phyloP scores from a whole-genome alignment of 2,888 invertebrate species.

The Microchrysa polita region DNA sequence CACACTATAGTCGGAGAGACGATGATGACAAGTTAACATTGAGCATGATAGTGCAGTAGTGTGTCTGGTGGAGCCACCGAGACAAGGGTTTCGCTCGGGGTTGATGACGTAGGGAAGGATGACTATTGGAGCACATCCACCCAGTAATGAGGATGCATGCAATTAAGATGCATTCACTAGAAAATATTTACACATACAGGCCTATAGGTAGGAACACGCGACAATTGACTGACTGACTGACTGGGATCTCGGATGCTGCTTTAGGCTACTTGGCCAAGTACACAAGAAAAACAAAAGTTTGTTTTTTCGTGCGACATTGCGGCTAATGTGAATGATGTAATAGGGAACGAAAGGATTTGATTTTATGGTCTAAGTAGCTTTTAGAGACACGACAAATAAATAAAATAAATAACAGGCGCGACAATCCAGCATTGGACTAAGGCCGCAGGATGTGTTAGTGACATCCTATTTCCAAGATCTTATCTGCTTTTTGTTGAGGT shows the following conservation, averaged over 20 bases:
- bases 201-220: background rate
- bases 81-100: background rate
- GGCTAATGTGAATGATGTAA: too few relatives aligned
- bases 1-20: constrained; percentile 19
- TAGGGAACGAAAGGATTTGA: too few relatives aligned
- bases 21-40: constrained; percentile 15
- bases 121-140: background rate
- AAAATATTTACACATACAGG: background rate
- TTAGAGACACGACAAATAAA: too few relatives aligned
- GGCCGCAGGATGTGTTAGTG: too few relatives aligned
- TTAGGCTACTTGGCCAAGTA: too few relatives aligned
- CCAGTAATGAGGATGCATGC: constrained; percentile 35
- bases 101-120: background rate
- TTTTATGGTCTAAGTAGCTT: too few relatives aligned
- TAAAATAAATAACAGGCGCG: too few relatives aligned
- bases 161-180: constrained; percentile 25
- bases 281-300: too few relatives aligned
- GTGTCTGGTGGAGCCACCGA: background rate
- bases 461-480: too few relatives aligned
- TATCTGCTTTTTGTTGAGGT: too few relatives aligned
- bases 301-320: too few relatives aligned
- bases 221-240: background rate
- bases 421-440: too few relatives aligned
- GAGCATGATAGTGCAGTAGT: background rate
- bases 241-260: background rate